Percentiles rank a stretch among this genome's conserved stretches.
Evolutionary conservation across 2,113 vertebrate genomes (phyloP).

Genomic region (Antennarius striatus): DNA sequence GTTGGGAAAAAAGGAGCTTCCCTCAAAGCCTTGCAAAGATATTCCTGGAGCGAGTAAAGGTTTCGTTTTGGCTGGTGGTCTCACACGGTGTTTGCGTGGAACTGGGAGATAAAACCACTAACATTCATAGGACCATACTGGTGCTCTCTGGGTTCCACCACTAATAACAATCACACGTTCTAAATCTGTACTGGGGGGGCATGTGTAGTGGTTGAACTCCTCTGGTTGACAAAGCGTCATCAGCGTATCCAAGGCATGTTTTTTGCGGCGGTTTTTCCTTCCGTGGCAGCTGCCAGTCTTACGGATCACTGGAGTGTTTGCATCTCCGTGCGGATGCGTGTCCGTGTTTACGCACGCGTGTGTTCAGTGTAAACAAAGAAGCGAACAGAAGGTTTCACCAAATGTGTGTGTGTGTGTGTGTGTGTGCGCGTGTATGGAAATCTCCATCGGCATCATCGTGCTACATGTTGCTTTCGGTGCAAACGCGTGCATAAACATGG

Average conservation of each 20-base stretch:
- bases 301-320: conserved; percentile 41
- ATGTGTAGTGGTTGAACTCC: conserved; percentile 40
- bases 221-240: conserved; percentile 49
- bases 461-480: conserved; percentile 27
- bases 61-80: conserved; percentile 68
- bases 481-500: conserved; percentile 62
- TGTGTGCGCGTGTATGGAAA: conserved; percentile 30
- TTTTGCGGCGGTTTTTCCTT: conserved; percentile 38
- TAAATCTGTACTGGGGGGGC: conserved; percentile 32
- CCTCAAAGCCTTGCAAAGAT: conserved; percentile 70
- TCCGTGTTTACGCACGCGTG: conserved; percentile 23
- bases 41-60: conserved; percentile 66
- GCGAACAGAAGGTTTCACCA: conserved; percentile 63
- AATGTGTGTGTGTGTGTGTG: conserved; percentile 28
- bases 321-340: conserved; percentile 7
- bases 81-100: conserved; percentile 34
- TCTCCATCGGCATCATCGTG: conserved; percentile 27
- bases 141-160: conserved; percentile 44
- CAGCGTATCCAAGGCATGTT: conserved; percentile 65
- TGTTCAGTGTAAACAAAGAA: conserved; percentile 56
- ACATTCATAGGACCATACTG: conserved; percentile 48
- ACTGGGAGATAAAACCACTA: conserved; percentile 52
- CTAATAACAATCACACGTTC: conserved; percentile 41
- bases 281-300: conserved; percentile 66
- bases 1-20: conserved; percentile 66